Conservation (phyloP, 2,797 vertebrate genomes). For the Clarias fuscus region DNA sequence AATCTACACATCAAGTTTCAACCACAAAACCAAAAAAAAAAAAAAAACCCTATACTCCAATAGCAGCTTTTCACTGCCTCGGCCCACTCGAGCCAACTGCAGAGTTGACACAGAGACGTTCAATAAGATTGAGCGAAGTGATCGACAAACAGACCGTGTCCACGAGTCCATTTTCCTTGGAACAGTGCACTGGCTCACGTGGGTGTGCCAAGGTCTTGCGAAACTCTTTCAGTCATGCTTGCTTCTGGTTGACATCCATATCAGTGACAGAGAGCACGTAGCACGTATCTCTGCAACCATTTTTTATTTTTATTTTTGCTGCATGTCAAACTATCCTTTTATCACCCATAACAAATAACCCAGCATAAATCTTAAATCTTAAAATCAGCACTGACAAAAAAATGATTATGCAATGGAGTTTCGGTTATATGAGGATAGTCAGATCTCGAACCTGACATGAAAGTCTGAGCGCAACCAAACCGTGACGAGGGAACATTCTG, state of each 20-base stretch:
- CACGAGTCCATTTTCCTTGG: constrained; percentile 13
- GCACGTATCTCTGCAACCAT: neutral
- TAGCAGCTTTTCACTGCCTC: neutral
- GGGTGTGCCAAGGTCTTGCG: constrained; percentile 20
- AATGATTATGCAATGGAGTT: neutral
- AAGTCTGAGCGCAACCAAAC: neutral
- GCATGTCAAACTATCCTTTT: neutral
- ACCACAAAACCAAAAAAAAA: too few relatives aligned
- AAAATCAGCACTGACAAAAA: neutral
- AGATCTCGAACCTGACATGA: neutral
- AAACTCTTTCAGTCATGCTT: constrained; percentile 9
- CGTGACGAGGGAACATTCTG: neutral
- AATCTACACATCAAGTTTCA: neutral
- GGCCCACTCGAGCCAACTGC: neutral
- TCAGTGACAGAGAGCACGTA: neutral
- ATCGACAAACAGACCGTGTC: constrained; percentile 8
- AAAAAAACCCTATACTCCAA: neutral
- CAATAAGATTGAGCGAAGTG: neutral
- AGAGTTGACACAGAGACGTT: neutral
- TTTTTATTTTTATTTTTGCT: neutral
- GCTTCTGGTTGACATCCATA: neutral
- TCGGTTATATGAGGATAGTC: neutral
- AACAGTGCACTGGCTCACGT: neutral
- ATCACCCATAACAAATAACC: neutral
- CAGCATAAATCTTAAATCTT: neutral